Evolutionary conservation across 2,113 vertebrate genomes (phyloP).

Genomic region (Hoplias malabaricus): DNA sequence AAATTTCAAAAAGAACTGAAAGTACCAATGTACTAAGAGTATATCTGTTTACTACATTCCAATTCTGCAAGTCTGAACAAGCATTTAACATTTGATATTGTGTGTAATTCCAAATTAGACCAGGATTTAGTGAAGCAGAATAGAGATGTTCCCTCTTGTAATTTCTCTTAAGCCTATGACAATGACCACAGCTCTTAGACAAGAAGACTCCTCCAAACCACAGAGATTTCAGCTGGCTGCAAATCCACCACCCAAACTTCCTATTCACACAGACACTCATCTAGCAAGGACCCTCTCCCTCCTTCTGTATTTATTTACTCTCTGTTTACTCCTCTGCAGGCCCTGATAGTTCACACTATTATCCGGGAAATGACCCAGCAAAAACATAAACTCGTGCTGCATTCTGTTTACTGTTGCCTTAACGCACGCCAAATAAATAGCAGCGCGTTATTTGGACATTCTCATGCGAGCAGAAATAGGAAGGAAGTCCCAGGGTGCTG

Average conservation of each 20-base stretch:
- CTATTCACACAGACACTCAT: slow-evolving; percentile 10
- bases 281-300: background rate
- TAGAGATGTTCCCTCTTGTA: background rate
- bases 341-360: slow-evolving; percentile 46
- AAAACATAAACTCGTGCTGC: slow-evolving; percentile 64
- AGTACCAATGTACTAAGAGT: too few species aligned
- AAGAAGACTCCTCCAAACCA: slow-evolving; percentile 6
- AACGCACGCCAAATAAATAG: slow-evolving; percentile 67
- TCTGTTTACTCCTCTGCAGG: slow-evolving; percentile 37
- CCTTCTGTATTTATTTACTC: slow-evolving; percentile 42
- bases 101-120: background rate
- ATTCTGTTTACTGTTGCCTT: slow-evolving; percentile 67
- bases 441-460: slow-evolving; percentile 62
- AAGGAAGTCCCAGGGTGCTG: slow-evolving; percentile 43
- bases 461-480: slow-evolving; percentile 52
- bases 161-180: slow-evolving; percentile 23
- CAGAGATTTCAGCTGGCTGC: slow-evolving; percentile 9
- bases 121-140: background rate
- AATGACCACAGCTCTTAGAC: slow-evolving; percentile 24
- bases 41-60: too few species aligned
- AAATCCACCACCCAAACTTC: background rate
- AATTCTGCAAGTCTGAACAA: too few species aligned
- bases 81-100: too few species aligned
- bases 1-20: too few species aligned
- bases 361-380: slow-evolving; percentile 56